phyloP scores from a whole-genome alignment of 2,888 invertebrate genomes.

The Ceriagrion tenellum region DNA sequence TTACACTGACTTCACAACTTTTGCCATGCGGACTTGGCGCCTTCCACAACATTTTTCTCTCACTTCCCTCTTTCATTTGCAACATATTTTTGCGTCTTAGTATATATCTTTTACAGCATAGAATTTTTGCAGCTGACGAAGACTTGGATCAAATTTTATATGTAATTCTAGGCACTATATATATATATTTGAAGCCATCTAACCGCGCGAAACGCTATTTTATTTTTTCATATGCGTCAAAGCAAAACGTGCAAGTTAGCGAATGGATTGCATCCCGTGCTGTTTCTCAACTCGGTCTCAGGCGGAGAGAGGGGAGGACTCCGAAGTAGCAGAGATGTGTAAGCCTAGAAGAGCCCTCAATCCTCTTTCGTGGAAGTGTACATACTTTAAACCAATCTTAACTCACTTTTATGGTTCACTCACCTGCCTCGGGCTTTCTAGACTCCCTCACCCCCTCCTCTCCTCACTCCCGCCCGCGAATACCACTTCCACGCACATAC shows the following conservation, averaged over 20 bases:
- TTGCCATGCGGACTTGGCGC: background rate
- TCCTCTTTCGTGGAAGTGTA: slow-evolving; percentile 20
- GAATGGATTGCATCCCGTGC: background rate
- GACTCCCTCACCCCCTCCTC: background rate
- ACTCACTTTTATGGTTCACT: slow-evolving; percentile 57
- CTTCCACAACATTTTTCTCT: background rate
- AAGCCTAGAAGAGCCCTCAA: slow-evolving; percentile 1
- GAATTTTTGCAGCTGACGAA: background rate
- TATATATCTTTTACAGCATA: background rate
- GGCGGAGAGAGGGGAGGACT: background rate
- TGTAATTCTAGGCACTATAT: background rate
- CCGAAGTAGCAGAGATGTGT: background rate
- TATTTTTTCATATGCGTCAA: background rate
- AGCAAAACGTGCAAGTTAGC: background rate
- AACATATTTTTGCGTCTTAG: background rate
- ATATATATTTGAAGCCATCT: background rate
- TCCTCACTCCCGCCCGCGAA: background rate
- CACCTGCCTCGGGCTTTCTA: slow-evolving; percentile 44
- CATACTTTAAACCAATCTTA: slow-evolving; percentile 25
- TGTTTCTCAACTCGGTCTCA: slow-evolving; percentile 29
- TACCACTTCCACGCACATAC: background rate
- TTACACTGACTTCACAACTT: background rate
- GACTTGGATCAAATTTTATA: background rate
- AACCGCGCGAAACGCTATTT: background rate
- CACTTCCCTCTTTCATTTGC: background rate